Evolutionary conservation across 2,888 invertebrate species (phyloP).

Genomic region (Eremobia ochroleuca): DNA sequence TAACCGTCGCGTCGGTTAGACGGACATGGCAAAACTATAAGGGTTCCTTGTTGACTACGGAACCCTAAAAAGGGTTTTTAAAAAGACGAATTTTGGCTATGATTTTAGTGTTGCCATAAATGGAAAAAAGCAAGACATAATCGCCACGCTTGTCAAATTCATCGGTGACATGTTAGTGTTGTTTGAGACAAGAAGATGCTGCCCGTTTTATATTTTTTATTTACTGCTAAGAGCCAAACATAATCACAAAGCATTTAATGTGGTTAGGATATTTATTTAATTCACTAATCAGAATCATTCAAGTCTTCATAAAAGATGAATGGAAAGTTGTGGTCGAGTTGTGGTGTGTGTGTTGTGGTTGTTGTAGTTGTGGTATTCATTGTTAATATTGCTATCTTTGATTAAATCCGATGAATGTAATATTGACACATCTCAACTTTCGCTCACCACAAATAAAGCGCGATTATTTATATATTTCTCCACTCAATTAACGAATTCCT

Average conservation of each 20-base stretch:
- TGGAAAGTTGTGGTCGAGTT: constrained; percentile 41
- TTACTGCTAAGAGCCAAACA: not conserved
- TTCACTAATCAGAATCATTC: constrained; percentile 12
- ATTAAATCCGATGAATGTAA: constrained; percentile 21
- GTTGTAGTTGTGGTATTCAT: too few relatives aligned
- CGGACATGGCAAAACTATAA: too few relatives aligned
- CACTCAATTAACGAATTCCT: constrained; percentile 66
- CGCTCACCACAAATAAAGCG: constrained; percentile 41
- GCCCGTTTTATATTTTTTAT: not conserved
- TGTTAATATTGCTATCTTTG: constrained; percentile 19
- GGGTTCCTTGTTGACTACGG: too few relatives aligned
- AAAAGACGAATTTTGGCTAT: constrained; percentile 5
- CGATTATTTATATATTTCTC: constrained; percentile 42
- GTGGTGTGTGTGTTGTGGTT: too few relatives aligned
- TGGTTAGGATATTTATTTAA: not conserved
- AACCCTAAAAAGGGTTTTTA: not conserved
- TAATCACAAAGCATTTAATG: not conserved
- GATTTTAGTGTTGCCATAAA: not conserved
- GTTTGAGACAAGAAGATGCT: not conserved
- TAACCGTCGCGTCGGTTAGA: too few relatives aligned
- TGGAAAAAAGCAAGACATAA: not conserved
- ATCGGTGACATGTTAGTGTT: not conserved
- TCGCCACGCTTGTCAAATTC: not conserved
- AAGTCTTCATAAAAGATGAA: constrained; percentile 3
- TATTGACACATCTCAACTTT: constrained; percentile 51